Evolutionary conservation across 2,797 vertebrate species (phyloP).

Genomic region (Trachops cirrhosus): DNA sequence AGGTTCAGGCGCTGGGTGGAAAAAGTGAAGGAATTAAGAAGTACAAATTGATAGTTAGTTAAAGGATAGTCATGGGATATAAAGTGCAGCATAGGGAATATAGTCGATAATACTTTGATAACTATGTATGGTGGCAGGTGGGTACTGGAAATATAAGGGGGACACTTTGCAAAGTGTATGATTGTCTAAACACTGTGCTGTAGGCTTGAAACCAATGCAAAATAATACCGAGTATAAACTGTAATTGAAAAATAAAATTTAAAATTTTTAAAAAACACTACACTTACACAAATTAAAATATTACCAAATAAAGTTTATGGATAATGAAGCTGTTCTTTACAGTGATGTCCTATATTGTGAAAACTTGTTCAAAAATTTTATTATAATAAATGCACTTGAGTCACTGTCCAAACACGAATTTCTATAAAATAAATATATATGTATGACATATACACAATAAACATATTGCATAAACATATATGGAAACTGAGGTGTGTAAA

Average conservation of each 20-base stretch:
- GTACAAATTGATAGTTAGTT: not conserved
- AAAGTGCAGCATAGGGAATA: not conserved
- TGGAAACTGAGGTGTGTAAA: not conserved
- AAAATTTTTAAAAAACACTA: not conserved
- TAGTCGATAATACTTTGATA: not conserved
- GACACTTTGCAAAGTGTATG: not conserved
- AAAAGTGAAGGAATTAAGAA: not conserved
- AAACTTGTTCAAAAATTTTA: not conserved
- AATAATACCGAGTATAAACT: not conserved
- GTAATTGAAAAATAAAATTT: not conserved
- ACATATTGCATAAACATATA: too few relatives aligned
- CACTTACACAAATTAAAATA: not conserved
- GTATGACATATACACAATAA: not conserved
- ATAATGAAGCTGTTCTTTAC: slow-evolving; percentile 25
- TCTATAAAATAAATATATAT: slow-evolving; percentile 16
- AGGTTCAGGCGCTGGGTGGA: not conserved
- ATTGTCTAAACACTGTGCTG: not conserved
- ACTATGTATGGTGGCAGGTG: too few relatives aligned
- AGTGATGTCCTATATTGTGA: not conserved
- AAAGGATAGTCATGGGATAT: not conserved
- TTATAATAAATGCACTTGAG: not conserved
- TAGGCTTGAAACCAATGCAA: not conserved
- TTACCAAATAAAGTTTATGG: not conserved
- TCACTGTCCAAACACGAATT: not conserved
- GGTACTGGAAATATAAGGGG: not conserved